phyloP scores from a whole-genome alignment of 2,888 invertebrate species.

The Amiota minor region DNA sequence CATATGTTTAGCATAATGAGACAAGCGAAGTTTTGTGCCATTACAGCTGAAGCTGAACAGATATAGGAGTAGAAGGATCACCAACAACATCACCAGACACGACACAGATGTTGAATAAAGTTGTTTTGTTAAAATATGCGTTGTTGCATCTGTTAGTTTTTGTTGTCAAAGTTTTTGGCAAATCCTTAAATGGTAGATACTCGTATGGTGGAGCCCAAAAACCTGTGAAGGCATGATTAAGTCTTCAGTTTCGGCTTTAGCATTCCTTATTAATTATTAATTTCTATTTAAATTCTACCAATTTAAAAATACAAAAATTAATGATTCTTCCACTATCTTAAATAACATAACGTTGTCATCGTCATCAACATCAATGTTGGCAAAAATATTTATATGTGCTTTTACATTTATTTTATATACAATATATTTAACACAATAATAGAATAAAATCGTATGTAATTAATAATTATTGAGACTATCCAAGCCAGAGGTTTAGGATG shows the following conservation, averaged over 20 bases:
- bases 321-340: too few species aligned
- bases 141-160: background rate
- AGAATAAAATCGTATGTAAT: constrained; percentile 28
- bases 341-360: too few species aligned
- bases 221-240: background rate
- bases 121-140: background rate
- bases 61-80: too few species aligned
- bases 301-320: too few species aligned
- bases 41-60: background rate
- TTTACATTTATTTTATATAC: background rate
- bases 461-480: constrained; percentile 23
- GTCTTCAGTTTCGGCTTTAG: too few species aligned
- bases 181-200: background rate
- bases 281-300: too few species aligned
- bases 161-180: background rate
- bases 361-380: too few species aligned
- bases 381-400: too few species aligned
- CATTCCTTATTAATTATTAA: too few species aligned
- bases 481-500: background rate
- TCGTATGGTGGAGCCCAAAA: background rate
- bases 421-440: constrained; percentile 24
- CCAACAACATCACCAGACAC: background rate
- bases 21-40: constrained; percentile 23
- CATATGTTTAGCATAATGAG: constrained; percentile 28
- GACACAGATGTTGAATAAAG: background rate